Conservation (phyloP, 2,113 vertebrate species). For the Colinus virginianus region DNA sequence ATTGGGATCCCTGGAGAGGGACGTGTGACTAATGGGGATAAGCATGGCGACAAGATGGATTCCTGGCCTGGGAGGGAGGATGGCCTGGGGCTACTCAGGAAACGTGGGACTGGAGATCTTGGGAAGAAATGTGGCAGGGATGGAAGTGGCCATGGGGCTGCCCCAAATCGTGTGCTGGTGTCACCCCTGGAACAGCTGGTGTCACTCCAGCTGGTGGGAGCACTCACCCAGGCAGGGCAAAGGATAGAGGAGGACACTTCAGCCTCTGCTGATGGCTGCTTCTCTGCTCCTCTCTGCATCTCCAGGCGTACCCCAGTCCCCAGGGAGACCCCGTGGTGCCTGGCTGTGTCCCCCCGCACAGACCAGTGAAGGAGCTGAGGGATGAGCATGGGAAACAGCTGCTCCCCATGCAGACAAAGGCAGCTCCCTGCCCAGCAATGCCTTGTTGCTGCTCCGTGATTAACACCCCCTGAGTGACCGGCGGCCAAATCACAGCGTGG, state of each 20-base stretch:
- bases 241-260: neutral
- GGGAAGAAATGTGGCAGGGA: neutral
- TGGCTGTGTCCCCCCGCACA: rapidly evolving
- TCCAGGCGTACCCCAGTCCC: neutral
- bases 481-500: neutral
- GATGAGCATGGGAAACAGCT: neutral
- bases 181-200: neutral
- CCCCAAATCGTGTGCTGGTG: rapidly evolving
- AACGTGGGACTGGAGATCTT: neutral
- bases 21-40: slow-evolving; percentile 37
- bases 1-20: slow-evolving; percentile 44
- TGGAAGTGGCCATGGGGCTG: neutral
- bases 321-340: neutral
- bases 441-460: neutral
- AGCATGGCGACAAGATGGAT: slow-evolving; percentile 37
- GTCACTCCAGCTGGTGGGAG: neutral
- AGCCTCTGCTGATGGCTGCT: neutral
- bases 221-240: neutral
- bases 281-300: neutral
- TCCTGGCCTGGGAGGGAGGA: slow-evolving; percentile 50
- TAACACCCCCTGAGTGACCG: neutral
- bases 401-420: neutral
- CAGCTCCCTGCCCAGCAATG: neutral
- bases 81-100: neutral
- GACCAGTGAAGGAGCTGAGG: neutral